A percentile compares a stretch with the other conserved stretches of the same genome.
Conservation (phyloP, 2,888 invertebrate genomes). For the Trissonchulus sp. region DNA sequence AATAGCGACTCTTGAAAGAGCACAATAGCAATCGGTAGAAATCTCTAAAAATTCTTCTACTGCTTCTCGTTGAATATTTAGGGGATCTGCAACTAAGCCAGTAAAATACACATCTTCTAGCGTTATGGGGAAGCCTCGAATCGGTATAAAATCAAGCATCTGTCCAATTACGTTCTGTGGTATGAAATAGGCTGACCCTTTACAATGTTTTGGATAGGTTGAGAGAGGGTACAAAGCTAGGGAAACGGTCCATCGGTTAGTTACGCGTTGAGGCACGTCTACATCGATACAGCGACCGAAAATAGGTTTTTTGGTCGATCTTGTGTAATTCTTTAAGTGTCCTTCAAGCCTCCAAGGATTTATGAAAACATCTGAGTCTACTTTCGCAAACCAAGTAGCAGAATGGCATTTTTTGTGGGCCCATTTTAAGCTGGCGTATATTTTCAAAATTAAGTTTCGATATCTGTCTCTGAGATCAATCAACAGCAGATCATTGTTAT, state of each 20-base stretch:
- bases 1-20: background rate
- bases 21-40: slow-evolving; percentile 2
- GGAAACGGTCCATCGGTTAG: background rate
- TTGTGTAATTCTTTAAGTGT: background rate
- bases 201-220: background rate
- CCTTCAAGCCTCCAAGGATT: background rate
- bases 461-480: background rate
- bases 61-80: background rate
- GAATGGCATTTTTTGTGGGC: background rate
- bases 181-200: background rate
- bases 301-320: background rate
- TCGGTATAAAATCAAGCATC: background rate
- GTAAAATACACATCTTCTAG: background rate
- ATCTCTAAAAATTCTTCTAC: too few relatives aligned
- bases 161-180: background rate
- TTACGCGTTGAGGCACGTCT: background rate
- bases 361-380: background rate
- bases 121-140: background rate
- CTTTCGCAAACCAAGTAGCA: background rate
- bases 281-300: background rate
- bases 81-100: background rate
- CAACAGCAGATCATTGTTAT: background rate
- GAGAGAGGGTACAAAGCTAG: background rate
- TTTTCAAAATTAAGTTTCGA: background rate
- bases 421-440: background rate